Conservation (phyloP, 1,140 invertebrate species). For the Penaeus vannamei region DNA sequence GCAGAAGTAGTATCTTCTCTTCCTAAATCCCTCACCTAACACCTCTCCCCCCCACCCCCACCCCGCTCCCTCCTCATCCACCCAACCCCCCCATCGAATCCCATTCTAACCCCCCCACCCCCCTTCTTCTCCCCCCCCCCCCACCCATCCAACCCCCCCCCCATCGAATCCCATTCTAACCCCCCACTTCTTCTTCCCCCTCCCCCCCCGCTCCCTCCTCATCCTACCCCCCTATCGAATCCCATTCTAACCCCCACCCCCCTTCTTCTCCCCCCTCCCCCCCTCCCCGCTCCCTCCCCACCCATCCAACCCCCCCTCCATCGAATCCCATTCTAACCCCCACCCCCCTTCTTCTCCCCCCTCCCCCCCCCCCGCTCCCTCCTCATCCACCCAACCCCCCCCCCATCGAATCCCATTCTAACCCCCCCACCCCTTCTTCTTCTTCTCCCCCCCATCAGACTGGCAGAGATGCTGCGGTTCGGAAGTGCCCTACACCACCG, state of each 20-base stretch:
- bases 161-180: constrained; percentile 51
- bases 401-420: not conserved
- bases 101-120: too few relatives aligned
- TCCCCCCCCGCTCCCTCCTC: constrained; percentile 40
- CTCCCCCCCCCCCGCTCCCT: not conserved
- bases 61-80: too few relatives aligned
- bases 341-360: not conserved
- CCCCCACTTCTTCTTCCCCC: constrained; percentile 36
- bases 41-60: too few relatives aligned
- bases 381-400: not conserved
- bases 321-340: not conserved
- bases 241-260: constrained; percentile 36
- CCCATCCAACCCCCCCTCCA: constrained; percentile 4
- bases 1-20: too few relatives aligned
- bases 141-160: not conserved
- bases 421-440: too few relatives aligned
- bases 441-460: constrained; percentile 22
- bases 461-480: constrained; percentile 67
- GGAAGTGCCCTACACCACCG: constrained; percentile 63
- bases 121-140: too few relatives aligned
- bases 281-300: constrained; percentile 13
- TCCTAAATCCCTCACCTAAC: too few relatives aligned
- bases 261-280: constrained; percentile 26
- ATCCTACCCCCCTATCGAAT: not conserved
- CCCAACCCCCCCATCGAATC: too few relatives aligned